Percentiles rank a stretch among this genome's conserved stretches.
phyloP scores from a whole-genome alignment of 2,113 vertebrate species.

The Poecile atricapillus region DNA sequence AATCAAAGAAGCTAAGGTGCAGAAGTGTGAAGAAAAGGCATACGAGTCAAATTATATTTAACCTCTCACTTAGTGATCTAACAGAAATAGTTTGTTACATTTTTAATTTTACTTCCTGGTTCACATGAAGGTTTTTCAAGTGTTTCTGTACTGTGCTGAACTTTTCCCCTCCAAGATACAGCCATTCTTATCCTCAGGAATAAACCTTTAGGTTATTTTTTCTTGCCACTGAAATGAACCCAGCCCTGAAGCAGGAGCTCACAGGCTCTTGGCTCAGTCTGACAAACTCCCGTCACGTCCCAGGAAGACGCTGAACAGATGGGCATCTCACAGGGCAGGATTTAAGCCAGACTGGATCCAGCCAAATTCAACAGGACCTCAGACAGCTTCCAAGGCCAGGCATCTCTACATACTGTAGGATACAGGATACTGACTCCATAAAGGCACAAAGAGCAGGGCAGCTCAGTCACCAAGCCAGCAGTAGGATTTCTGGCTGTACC shows the following conservation, averaged over 20 bases:
- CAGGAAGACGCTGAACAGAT: accelerated
- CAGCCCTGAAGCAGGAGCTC: neutral
- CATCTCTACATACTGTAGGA: neutral
- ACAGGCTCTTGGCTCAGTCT: neutral
- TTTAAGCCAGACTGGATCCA: neutral
- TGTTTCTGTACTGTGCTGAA: neutral
- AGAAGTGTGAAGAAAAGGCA: neutral
- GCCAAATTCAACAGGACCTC: neutral
- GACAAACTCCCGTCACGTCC: neutral
- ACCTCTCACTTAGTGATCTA: neutral
- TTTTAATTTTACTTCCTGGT: neutral
- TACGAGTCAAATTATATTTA: neutral
- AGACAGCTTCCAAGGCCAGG: neutral
- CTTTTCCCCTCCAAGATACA: neutral
- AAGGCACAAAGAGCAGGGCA: neutral
- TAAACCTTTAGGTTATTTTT: neutral
- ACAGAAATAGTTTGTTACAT: neutral
- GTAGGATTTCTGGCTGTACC: neutral
- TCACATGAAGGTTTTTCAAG: neutral
- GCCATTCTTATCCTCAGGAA: neutral
- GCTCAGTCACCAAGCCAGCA: neutral
- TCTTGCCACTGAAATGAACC: neutral
- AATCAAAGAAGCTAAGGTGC: constrained; percentile 1
- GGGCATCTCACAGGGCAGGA: neutral
- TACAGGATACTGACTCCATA: neutral